Evolutionary conservation across 1,140 invertebrate species (phyloP), one percentile per base, ranked within the genome.

Genomic region (Heliconius nattereri): DNA sequence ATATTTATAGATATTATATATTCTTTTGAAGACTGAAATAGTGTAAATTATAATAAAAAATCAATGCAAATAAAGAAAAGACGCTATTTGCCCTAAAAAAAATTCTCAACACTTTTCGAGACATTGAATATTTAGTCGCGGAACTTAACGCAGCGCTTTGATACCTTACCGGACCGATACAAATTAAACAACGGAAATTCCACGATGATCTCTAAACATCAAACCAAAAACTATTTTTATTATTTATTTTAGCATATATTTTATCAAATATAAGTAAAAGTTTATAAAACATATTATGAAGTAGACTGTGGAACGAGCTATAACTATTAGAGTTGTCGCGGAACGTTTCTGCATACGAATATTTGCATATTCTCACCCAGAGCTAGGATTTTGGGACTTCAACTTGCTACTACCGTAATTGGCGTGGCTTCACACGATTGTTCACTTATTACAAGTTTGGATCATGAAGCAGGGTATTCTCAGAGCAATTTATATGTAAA

Each of bases 401-500:
- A 66, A 66, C 60, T 66, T 66, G 60, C 23, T 66, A 66, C 60
- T 66, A 29, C 2, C 6, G 9, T 66, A 66, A 66, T 66, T 66
- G 60, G 60, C 60, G 26, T 11, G 60, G 60, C 60, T 66, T 66
- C 26, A 66, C 60, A 29, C 26, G 60, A 66, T 66, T 66, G 60
- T 66, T 66, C 60, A 66, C 60, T 66, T 78, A 72, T 78, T 72
- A 76, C 76, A 78, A 78, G 45, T 78, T 72, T 54, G 71, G 70
- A 52, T 78, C 70, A 78, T 57, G 76, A 73, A 72, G 70, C 74
- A 76, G 54, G 76, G 26, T 71, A 72, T 78, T 71, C 71, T 72
- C 76, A 72, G 66, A 54, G 40, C 70, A 72, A 78, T 78, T 73
- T 78, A 70, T 70, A 78, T 72, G 76, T 73, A 72, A 78, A 71